phyloP scores from a whole-genome alignment of 2,113 vertebrate species.

The Trinectes maculatus region DNA sequence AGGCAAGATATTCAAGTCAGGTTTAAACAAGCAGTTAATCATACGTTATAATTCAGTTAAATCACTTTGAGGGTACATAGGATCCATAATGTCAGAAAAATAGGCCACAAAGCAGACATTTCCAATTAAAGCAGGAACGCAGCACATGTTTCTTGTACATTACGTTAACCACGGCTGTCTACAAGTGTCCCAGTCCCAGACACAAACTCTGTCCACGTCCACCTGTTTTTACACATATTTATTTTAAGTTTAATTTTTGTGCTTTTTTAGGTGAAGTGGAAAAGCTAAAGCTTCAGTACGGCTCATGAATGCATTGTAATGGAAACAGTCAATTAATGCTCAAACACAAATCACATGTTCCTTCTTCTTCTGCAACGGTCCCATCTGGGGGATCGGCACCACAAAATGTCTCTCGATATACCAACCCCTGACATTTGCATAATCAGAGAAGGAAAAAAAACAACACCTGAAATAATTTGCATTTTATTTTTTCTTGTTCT shows the following conservation, averaged over 20 bases:
- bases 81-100: not conserved
- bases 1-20: not conserved
- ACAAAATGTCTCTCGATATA: not conserved
- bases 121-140: not conserved
- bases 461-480: not conserved
- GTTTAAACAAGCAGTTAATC: not conserved
- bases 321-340: not conserved
- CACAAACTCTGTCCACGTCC: not conserved
- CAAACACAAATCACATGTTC: too few relatives aligned
- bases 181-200: not conserved
- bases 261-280: not conserved
- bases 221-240: too few relatives aligned
- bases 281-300: too few relatives aligned
- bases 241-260: too few relatives aligned
- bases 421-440: not conserved
- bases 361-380: not conserved
- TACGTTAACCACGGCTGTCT: not conserved
- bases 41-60: not conserved
- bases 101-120: not conserved
- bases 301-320: too few relatives aligned
- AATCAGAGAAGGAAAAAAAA: not conserved
- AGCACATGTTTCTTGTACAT: not conserved
- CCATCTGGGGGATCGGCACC: not conserved
- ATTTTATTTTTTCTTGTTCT: not conserved
- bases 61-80: not conserved